These are phyloP conservation scores for Rallus crepitans DNA, from an alignment of 2,797 vertebrate species.

Conservation along the genomic window DNA sequence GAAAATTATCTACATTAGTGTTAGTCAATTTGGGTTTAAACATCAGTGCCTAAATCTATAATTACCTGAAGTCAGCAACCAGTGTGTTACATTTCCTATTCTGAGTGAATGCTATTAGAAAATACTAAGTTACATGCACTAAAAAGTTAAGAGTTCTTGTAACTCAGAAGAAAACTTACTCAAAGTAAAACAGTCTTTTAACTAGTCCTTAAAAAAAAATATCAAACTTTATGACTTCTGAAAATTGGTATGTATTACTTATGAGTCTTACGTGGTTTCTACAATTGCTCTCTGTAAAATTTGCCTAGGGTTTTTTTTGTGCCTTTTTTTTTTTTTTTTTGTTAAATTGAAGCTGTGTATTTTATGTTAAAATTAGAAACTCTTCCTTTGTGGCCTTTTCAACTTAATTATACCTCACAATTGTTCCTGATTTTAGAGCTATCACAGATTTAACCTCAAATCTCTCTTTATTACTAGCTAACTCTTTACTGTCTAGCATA, in stretches of 20 bases:
- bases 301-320: background rate
- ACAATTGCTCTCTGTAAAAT: conserved; percentile 40
- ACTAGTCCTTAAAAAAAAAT: background rate
- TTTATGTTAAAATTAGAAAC: conserved; percentile 70
- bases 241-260: conserved; percentile 25
- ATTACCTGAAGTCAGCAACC: background rate
- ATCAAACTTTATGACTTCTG: conserved; percentile 21
- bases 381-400: conserved; percentile 49
- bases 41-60: background rate
- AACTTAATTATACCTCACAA: conserved; percentile 71
- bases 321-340: background rate
- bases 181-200: background rate
- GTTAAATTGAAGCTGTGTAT: background rate
- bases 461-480: conserved; percentile 28
- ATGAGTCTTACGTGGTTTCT: conserved; percentile 30
- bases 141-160: background rate
- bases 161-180: background rate
- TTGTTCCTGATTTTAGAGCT: conserved; percentile 55
- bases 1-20: background rate
- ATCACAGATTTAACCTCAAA: conserved; percentile 53
- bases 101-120: background rate
- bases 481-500: conserved; percentile 27
- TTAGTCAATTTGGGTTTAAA: background rate
- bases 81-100: background rate
- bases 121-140: background rate